A percentile compares a stretch with the other conserved stretches of the same genome.
These are phyloP conservation scores for Gadus macrocephalus DNA, from an alignment of 2,113 vertebrate genomes.

Conservation along the genomic window DNA sequence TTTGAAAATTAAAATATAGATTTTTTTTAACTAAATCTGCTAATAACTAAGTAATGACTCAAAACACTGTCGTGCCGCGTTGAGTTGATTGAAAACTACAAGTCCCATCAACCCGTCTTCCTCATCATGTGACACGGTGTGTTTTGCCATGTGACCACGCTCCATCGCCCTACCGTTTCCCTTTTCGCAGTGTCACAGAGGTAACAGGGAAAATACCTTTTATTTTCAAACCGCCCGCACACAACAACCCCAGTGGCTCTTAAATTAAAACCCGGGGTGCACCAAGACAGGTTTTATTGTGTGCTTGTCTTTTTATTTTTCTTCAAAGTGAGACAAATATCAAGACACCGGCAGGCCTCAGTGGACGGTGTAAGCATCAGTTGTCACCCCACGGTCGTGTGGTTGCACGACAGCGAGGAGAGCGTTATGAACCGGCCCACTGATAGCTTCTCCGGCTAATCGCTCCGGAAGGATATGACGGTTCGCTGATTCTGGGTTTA, in stretches of 20 bases:
- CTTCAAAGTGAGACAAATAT: slow-evolving; percentile 7
- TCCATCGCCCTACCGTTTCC: slow-evolving; percentile 30
- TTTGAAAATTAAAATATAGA: no score
- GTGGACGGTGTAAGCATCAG: slow-evolving; percentile 40
- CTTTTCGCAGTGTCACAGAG: slow-evolving; percentile 29
- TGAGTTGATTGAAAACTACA: slow-evolving; percentile 42
- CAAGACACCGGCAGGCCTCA: slow-evolving; percentile 51
- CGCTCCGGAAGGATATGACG: no score
- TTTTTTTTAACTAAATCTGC: no score
- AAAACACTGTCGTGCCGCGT: no score
- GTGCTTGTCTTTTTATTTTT: not conserved
- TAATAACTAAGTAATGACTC: no score
- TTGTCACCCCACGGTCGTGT: slow-evolving; percentile 38
- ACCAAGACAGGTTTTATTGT: not conserved
- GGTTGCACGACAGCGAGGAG: slow-evolving; percentile 35
- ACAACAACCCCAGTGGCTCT: not conserved
- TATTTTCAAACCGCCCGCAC: not conserved
- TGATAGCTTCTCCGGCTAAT: not conserved
- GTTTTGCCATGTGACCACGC: slow-evolving; percentile 61
- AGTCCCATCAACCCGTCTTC: slow-evolving; percentile 18
- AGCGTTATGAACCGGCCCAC: slow-evolving; percentile 31
- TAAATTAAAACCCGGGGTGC: not conserved
- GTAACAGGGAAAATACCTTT: slow-evolving; percentile 1
- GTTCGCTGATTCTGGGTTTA: no score
- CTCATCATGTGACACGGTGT: slow-evolving; percentile 52